A percentile compares a stretch with the other conserved stretches of the same genome.
These are phyloP conservation scores for Coluber constrictor DNA, from an alignment of 2,797 vertebrate genomes.

Conservation along the genomic window DNA sequence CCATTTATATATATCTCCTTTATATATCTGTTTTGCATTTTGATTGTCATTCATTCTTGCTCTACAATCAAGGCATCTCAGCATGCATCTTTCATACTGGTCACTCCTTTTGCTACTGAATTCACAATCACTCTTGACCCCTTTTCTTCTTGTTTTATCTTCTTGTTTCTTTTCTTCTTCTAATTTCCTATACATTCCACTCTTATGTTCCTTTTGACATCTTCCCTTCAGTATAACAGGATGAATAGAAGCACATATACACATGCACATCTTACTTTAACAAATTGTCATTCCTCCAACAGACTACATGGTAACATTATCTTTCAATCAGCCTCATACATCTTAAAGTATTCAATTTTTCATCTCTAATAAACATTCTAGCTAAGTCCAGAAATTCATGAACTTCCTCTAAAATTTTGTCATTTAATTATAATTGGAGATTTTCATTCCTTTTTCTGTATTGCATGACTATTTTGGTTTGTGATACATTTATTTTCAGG, in stretches of 20 bases:
- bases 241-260: not conserved
- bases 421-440: not conserved
- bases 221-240: not conserved
- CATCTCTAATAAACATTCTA: not conserved
- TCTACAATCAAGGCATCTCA: not conserved
- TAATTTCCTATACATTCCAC: not conserved
- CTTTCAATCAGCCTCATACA: not conserved
- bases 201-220: not conserved
- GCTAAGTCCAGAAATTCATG: not conserved
- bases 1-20: not conserved
- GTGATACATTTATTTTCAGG: not conserved
- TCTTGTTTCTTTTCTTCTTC: not conserved
- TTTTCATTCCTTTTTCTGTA: not conserved
- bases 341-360: not conserved
- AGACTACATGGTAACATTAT: not conserved
- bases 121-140: not conserved
- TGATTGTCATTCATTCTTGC: not conserved
- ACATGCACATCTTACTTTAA: not conserved
- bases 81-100: not conserved
- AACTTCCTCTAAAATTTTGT: not conserved
- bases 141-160: not conserved
- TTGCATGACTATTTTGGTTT: not conserved
- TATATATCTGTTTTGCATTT: not conserved
- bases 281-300: not conserved
- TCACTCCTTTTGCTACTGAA: not conserved